A percentile compares a stretch with the other conserved stretches of the same genome.
phyloP scores from a whole-genome alignment of 92 coral and sea anemone genomes.

The Desmophyllum pertusum region DNA sequence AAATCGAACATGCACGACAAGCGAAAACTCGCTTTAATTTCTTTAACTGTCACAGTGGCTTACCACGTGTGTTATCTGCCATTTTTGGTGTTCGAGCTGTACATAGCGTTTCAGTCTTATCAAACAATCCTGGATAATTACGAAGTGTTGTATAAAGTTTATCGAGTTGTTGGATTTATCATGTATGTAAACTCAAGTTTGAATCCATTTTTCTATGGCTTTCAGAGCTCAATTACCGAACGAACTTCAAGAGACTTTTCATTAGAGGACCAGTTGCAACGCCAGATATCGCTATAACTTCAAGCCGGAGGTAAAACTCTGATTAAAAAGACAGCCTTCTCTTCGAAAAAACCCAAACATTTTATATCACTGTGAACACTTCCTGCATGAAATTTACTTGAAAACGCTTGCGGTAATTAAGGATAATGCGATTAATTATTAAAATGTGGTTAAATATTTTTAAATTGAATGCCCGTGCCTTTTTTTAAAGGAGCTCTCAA shows the following conservation, averaged over 20 bases:
- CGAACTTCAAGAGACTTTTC: slow-evolving; percentile 15
- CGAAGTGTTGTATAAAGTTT: slow-evolving; percentile 27
- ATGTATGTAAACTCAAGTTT: slow-evolving; percentile 40
- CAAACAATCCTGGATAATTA: slow-evolving; percentile 17
- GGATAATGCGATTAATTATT: background rate
- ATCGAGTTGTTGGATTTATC: slow-evolving; percentile 32
- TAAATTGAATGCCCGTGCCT: no score
- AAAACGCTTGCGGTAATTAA: background rate
- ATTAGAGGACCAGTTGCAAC: background rate
- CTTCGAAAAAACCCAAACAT: background rate
- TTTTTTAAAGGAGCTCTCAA: no score
- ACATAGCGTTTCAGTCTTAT: slow-evolving; percentile 21
- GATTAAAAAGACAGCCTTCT: background rate
- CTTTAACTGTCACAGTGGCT: slow-evolving; percentile 37
- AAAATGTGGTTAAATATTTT: background rate
- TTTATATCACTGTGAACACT: background rate
- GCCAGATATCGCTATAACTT: background rate
- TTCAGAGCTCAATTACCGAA: slow-evolving; percentile 44
- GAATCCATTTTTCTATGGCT: slow-evolving; percentile 44
- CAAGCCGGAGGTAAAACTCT: background rate
- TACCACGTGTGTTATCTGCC: slow-evolving; percentile 39
- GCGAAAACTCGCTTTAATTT: slow-evolving; percentile 32
- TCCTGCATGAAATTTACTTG: background rate
- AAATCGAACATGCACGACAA: slow-evolving; percentile 9
- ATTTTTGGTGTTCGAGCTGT: slow-evolving; percentile 31